Base-by-base conservation (phyloP, 2,797 vertebrate species). In the Cygnus olor region DNA sequence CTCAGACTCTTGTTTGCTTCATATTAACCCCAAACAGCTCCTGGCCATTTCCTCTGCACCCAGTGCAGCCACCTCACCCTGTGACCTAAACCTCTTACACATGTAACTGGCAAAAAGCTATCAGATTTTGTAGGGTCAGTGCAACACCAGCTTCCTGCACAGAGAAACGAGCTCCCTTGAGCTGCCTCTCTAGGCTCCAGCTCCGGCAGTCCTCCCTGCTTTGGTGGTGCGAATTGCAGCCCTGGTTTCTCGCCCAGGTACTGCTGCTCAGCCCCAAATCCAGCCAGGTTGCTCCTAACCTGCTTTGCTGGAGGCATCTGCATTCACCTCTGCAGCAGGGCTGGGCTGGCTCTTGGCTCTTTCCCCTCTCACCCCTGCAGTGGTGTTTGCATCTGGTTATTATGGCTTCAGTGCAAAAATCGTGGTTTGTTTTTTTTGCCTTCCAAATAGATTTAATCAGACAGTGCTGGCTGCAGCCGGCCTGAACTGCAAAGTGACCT, bases 61-160 rank as follows among this genome's bases (percentile, higher is more conserved):
- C 21, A 7, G 15, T 64, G 44, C 47, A n/a, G 25, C 17, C 1
- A 0, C 13, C 27, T 78, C n/a, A 10, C 19, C 2, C 0, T 21
- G 20, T n/a, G 28, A 5, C 69, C 20, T 11, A 8, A 84, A 1
- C 32, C 6, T 85, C 16, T 44, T 60, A 25, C 15, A 6, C 7
- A 2, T 0, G 2, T 61, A 40, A 0, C 30, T 21, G 76, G 49
- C 73, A 64, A 53, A 70, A 42, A 60, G 53, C 90, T 38, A 70
- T 25, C 13, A 4, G 44, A 17, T 64, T 32, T 58, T 58, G 17
- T 17, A 24, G 82, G 47, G 70, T 70, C 28, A 63, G 57, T 54
- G 63, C n/a, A 49, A 2, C 65, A 34, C 1, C 73, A 44, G 47
- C 51, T 73, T 53, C 34, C 57, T 81, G 34, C 32, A 1, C 4